phyloP scores from a whole-genome alignment of 1,140 invertebrate genomes.

The Meteorus sp. region DNA sequence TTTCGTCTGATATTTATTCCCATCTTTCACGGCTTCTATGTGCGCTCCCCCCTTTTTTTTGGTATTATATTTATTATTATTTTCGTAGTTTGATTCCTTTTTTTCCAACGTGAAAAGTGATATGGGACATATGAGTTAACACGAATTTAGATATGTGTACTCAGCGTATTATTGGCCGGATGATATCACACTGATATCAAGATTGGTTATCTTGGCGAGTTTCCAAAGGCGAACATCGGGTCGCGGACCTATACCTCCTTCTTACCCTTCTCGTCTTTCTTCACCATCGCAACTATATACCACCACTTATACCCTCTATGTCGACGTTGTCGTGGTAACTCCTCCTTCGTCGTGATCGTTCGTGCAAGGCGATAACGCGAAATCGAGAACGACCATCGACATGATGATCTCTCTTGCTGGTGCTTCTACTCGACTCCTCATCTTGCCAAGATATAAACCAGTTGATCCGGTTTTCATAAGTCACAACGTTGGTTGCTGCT shows the following conservation, averaged over 20 bases:
- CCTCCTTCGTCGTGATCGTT: slow-evolving; percentile 9
- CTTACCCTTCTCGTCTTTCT: neutral
- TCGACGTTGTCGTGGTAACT: neutral
- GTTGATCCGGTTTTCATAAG: slow-evolving; percentile 31
- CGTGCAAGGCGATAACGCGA: slow-evolving; percentile 18
- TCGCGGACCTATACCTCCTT: slow-evolving; percentile 10
- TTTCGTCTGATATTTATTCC: too few relatives aligned
- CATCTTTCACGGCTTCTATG: too few relatives aligned
- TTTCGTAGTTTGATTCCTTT: too few relatives aligned
- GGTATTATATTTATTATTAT: too few relatives aligned
- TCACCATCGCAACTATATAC: neutral
- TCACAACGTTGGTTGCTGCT: slow-evolving; percentile 21
- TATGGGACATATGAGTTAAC: slow-evolving; percentile 13
- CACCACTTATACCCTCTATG: neutral
- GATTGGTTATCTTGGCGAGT: slow-evolving; percentile 32
- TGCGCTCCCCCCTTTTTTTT: too few relatives aligned
- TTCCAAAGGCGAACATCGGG: slow-evolving; percentile 26
- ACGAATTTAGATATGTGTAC: slow-evolving; percentile 21
- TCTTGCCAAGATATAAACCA: slow-evolving; percentile 22
- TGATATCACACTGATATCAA: slow-evolving; percentile 29
- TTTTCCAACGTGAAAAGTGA: too few relatives aligned
- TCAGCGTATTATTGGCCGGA: slow-evolving; percentile 29
- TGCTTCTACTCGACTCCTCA: neutral
- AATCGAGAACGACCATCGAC: slow-evolving; percentile 20
- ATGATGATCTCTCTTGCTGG: slow-evolving; percentile 18